Conservation (phyloP, 2,888 invertebrate species). For the Beris chalybata region DNA sequence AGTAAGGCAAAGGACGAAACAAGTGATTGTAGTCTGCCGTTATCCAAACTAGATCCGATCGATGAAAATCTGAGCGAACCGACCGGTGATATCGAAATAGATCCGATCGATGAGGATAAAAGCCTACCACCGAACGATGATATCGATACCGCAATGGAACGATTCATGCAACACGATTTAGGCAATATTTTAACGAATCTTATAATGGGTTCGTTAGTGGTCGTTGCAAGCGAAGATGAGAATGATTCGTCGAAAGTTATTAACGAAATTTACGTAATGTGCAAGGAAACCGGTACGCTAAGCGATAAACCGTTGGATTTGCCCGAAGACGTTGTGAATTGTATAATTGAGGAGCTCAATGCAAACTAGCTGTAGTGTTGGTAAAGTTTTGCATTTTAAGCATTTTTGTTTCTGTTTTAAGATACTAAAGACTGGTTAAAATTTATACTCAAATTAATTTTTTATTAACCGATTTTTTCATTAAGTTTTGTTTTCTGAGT, state of each 20-base stretch:
- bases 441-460: no score
- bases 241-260: constrained; percentile 45
- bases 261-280: constrained; percentile 53
- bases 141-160: constrained; percentile 23
- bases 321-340: constrained; percentile 52
- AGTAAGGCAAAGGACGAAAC: no score
- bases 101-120: no score
- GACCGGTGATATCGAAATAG: constrained; percentile 9
- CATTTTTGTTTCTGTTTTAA: constrained; percentile 74
- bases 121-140: not conserved
- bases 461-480: no score
- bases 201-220: constrained; percentile 50
- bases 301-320: constrained; percentile 53
- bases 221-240: constrained; percentile 52
- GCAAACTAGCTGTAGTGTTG: not conserved
- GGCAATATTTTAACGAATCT: constrained; percentile 48
- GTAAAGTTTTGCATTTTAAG: constrained; percentile 72
- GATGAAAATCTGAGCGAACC: no score
- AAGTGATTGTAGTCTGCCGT: no score
- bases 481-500: no score
- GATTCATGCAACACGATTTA: constrained; percentile 44
- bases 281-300: constrained; percentile 49
- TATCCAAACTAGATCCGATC: no score
- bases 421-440: no score
- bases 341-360: constrained; percentile 42